These are phyloP conservation scores for Hyposmocoma kahamanoa DNA, from an alignment of 1,140 invertebrate species.

Conservation along the genomic window DNA sequence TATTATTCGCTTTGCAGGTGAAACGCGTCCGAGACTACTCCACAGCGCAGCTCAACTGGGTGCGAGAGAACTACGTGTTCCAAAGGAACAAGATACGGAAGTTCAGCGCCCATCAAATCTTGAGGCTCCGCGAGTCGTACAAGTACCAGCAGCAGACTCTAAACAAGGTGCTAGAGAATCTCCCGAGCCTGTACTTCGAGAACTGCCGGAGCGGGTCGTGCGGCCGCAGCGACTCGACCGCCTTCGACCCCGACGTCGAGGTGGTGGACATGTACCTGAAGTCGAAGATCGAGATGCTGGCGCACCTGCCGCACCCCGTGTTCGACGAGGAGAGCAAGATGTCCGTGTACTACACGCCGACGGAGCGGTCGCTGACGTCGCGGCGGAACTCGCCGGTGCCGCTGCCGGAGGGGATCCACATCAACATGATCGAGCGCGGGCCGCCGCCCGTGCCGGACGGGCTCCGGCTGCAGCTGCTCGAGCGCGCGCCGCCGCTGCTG, in stretches of 20 bases:
- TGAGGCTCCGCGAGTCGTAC: conserved; percentile 91
- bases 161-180: conserved; percentile 94
- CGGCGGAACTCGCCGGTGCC: conserved; percentile 50
- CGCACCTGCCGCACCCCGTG: conserved; percentile 49
- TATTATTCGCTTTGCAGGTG: conserved; percentile 71
- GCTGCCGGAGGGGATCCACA: conserved; percentile 74
- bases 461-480: conserved; percentile 56
- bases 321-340: conserved; percentile 77
- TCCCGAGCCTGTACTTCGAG: conserved; percentile 94
- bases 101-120: conserved; percentile 93
- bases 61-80: conserved; percentile 95
- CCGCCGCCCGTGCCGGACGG: conserved; percentile 66
- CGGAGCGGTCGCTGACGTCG: conserved; percentile 74
- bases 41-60: conserved; percentile 91
- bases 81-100: conserved; percentile 95
- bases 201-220: conserved; percentile 92
- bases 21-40: conserved; percentile 92
- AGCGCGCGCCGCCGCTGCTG: conserved; percentile 27
- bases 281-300: conserved; percentile 75
- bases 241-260: conserved; percentile 79
- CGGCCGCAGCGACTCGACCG: conserved; percentile 84
- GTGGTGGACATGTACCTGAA: conserved; percentile 79
- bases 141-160: conserved; percentile 96
- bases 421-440: conserved; percentile 75
- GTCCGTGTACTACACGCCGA: conserved; percentile 87